Evolutionary conservation across 1,140 invertebrate species (phyloP).

Genomic region (Chironomus tepperi): DNA sequence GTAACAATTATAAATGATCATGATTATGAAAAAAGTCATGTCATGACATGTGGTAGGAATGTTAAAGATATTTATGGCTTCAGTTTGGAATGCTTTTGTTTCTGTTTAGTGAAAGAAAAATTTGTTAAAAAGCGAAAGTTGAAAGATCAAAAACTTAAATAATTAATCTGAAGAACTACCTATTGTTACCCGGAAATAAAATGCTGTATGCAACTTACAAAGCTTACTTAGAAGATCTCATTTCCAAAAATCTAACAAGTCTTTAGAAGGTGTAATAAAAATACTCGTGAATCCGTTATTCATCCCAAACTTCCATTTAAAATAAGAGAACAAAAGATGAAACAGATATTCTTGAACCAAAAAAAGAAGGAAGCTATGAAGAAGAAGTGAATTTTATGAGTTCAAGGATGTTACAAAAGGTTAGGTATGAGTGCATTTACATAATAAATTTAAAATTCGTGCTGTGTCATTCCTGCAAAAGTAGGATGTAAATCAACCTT

Average conservation of each 20-base stretch:
- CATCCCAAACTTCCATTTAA: no score
- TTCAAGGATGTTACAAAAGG: not conserved
- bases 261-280: not conserved
- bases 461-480: no score
- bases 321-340: no score
- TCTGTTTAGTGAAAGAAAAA: not conserved
- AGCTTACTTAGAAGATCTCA: not conserved
- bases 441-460: no score
- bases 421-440: no score
- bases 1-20: no score
- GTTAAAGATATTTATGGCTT: not conserved
- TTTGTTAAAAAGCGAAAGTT: constrained; percentile 11
- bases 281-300: not conserved
- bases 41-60: no score
- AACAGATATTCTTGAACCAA: no score
- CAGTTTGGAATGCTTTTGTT: not conserved
- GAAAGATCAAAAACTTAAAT: not conserved
- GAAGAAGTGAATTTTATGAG: not conserved
- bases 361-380: not conserved
- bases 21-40: no score
- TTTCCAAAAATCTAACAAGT: not conserved
- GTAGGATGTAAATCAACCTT: no score
- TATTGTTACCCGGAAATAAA: not conserved
- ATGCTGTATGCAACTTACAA: no score
- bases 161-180: no score